Conservation (phyloP, 2,797 vertebrate species). For the Eutrigla gurnardus region DNA sequence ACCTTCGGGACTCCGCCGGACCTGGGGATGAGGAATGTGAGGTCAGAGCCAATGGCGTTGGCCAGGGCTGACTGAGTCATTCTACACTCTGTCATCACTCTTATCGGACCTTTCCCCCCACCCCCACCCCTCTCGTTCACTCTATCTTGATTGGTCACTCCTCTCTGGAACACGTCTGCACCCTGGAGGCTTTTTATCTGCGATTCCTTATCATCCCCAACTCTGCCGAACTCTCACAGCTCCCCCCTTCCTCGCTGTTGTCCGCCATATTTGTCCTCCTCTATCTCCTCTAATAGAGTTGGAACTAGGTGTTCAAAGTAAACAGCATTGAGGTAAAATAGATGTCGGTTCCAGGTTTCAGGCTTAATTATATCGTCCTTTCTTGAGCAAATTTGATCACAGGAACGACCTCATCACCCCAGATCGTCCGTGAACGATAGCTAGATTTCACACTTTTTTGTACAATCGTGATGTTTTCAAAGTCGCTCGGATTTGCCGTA, state of each 20-base stretch:
- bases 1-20: constrained; percentile 37
- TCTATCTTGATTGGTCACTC: constrained; percentile 78
- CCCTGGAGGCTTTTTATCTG: constrained; percentile 78
- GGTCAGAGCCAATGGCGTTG: constrained; percentile 66
- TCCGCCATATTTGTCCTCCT: constrained; percentile 70
- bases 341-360: constrained; percentile 38
- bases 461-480: constrained; percentile 73
- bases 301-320: constrained; percentile 61
- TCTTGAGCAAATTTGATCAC: constrained; percentile 40
- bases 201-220: constrained; percentile 75
- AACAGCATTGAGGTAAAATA: constrained; percentile 57
- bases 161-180: constrained; percentile 73
- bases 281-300: constrained; percentile 63
- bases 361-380: constrained; percentile 42
- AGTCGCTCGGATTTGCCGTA: constrained; percentile 62
- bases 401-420: constrained; percentile 51
- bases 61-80: constrained; percentile 71
- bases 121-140: constrained; percentile 45
- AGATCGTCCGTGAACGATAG: constrained; percentile 36
- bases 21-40: constrained; percentile 57
- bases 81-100: constrained; percentile 78
- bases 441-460: constrained; percentile 62
- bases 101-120: constrained; percentile 67
- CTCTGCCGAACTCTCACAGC: constrained; percentile 62
- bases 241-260: constrained; percentile 27